Conservation (phyloP, 1,140 invertebrate genomes). For the Solenopsis fugax region DNA sequence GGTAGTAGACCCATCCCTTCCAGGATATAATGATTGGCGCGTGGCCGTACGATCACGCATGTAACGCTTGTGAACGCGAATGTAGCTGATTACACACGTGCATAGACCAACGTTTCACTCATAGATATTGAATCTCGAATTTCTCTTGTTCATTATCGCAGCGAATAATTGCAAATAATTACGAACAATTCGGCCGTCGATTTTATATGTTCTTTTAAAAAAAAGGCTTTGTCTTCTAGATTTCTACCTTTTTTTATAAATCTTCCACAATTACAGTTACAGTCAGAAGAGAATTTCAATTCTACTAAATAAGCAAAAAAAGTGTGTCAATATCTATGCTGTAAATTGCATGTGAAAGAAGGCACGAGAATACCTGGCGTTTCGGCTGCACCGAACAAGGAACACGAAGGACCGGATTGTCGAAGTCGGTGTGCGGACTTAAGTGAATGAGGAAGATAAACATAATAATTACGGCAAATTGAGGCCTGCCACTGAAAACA, state of each 20-base stretch:
- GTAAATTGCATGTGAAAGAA: conserved; percentile 1
- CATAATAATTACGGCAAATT: conserved; percentile 85
- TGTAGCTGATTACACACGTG: not conserved
- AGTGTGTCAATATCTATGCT: not conserved
- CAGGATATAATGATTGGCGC: conserved; percentile 69
- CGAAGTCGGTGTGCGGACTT: conserved; percentile 71
- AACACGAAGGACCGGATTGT: conserved; percentile 44
- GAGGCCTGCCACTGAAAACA: conserved; percentile 78
- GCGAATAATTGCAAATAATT: not conserved
- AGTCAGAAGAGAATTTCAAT: not conserved
- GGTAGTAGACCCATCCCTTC: conserved; percentile 39
- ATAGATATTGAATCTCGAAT: not conserved
- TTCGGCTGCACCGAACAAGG: conserved; percentile 53
- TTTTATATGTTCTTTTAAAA: not conserved
- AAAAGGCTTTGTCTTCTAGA: not conserved
- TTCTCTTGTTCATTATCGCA: not conserved
- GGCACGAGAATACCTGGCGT: conserved; percentile 22
- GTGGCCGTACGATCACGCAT: conserved; percentile 58
- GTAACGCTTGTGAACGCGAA: not conserved
- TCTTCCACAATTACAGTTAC: not conserved
- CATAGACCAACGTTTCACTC: conserved; percentile 19
- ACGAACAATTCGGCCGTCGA: not conserved
- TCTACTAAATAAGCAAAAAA: not conserved
- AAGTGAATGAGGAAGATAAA: conserved; percentile 85
- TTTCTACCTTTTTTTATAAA: not conserved